Evolutionary conservation across 2,113 vertebrate genomes (phyloP), one percentile per base, ranked within the genome.

Genomic region (Zapus hudsonius): DNA sequence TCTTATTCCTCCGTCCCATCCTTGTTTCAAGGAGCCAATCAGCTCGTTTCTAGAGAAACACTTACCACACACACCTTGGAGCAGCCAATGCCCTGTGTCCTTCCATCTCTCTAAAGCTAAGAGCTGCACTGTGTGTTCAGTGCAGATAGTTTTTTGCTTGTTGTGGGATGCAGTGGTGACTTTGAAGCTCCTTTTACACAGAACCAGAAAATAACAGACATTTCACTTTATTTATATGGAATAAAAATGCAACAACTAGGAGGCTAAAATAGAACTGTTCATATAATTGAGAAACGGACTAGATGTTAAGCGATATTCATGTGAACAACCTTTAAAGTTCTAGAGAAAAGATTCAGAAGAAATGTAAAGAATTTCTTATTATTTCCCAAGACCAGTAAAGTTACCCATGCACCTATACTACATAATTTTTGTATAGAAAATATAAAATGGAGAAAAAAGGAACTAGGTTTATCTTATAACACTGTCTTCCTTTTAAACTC

Each of bases 401-500:
- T 38, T 57, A 67, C 66, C 2, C 33, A n/a, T 66, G 23, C 23
- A 42, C 47, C 74, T 74, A 17, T 76, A 85, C 85, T 86, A 57
- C 33, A n/a, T 57, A 84, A 40, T 7, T 47, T n/a, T 23, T 47
- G 8, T 44, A 75, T 22, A 47, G 47, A 70, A 87, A 44, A 6
- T 11, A 11, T 38, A 80, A n/a, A 20, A 64, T 36, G 0, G 17
- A 66, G 33, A 10, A 55, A 31, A 2, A 83, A 73, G 38, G 6
- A 87, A 44, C 23, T 27, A 17, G 0, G 0, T 25, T 2, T 38
- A 10, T 15, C 25, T 85, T 23, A 11, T 38, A 1, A 27, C n/a
- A 23, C 2, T n/a, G 10, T 40, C 27, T 57, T 61, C 13, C 47
- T 61, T n/a, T 74, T 40, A 87, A 79, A 20, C 2, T 76, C 7